These are phyloP conservation scores for Microplitis demolitor DNA, from an alignment of 1,140 invertebrate species.

Conservation along the genomic window DNA sequence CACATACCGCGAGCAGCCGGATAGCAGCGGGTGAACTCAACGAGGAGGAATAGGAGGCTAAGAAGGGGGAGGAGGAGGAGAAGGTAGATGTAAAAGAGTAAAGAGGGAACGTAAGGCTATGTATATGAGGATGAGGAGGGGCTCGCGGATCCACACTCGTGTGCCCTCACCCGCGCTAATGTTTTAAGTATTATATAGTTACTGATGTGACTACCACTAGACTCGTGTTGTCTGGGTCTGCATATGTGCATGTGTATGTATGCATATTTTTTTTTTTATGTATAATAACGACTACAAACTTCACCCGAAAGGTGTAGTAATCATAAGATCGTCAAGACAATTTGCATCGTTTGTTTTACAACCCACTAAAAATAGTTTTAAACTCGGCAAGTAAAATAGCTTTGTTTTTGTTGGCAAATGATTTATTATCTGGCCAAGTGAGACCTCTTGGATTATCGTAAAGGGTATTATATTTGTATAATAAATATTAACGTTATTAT, in stretches of 20 bases:
- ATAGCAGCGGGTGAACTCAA: constrained; percentile 15
- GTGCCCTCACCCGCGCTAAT: constrained; percentile 9
- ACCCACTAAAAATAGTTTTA: background rate
- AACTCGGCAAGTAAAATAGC: background rate
- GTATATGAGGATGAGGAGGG: constrained; percentile 4
- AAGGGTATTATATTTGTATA: background rate
- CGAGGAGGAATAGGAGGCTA: background rate
- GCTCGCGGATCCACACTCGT: constrained; percentile 9
- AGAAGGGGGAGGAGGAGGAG: background rate
- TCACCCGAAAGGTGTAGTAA: background rate
- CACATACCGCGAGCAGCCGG: constrained; percentile 12
- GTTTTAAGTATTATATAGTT: background rate
- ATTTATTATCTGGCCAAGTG: constrained; percentile 4
- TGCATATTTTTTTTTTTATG: background rate
- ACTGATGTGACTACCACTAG: background rate
- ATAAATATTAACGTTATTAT: background rate
- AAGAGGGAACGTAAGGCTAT: background rate
- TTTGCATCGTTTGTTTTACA: constrained; percentile 13
- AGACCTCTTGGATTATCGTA: background rate
- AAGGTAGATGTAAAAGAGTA: background rate
- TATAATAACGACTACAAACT: background rate
- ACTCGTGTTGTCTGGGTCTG: background rate
- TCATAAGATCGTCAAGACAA: constrained; percentile 9
- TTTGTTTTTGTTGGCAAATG: constrained; percentile 1
- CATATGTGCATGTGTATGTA: background rate